Conservation (phyloP, 2,797 vertebrate genomes). For the Ammospiza maritima region DNA sequence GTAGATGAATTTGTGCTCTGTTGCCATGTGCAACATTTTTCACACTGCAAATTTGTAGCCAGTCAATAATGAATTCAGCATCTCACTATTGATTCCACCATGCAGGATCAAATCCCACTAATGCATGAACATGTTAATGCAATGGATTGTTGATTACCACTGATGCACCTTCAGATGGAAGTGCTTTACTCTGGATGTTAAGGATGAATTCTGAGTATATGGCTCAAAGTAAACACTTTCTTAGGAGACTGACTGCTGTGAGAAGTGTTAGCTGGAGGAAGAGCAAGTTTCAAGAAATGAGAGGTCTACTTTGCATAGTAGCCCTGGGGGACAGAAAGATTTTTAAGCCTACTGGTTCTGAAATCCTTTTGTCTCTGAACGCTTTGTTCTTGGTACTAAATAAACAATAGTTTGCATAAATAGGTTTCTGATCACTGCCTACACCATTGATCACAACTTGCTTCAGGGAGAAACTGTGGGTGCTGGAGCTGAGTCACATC, state of each 20-base stretch:
- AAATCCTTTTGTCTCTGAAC: neutral
- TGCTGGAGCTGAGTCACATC: neutral
- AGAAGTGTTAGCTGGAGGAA: neutral
- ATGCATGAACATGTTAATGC: neutral
- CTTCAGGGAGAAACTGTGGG: neutral
- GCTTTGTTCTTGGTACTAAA: neutral
- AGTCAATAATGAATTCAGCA: neutral
- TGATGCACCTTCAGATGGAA: neutral
- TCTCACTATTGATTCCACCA: neutral
- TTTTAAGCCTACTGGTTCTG: neutral
- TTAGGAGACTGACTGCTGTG: neutral
- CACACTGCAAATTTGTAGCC: neutral
- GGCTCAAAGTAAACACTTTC: neutral
- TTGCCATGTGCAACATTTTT: neutral
- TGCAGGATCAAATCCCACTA: neutral
- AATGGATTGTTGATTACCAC: neutral
- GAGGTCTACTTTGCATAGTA: neutral
- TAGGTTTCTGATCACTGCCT: conserved; percentile 1
- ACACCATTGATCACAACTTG: neutral
- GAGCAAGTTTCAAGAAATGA: neutral
- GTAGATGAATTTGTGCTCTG: neutral
- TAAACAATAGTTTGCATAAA: conserved; percentile 22
- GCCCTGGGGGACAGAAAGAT: neutral
- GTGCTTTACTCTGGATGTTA: neutral
- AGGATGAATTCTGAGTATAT: neutral